A percentile compares a stretch with the other conserved stretches of the same genome.
These are phyloP conservation scores for Liodrosophila aerea DNA, from an alignment of 2,888 invertebrate species.

Conservation along the genomic window DNA sequence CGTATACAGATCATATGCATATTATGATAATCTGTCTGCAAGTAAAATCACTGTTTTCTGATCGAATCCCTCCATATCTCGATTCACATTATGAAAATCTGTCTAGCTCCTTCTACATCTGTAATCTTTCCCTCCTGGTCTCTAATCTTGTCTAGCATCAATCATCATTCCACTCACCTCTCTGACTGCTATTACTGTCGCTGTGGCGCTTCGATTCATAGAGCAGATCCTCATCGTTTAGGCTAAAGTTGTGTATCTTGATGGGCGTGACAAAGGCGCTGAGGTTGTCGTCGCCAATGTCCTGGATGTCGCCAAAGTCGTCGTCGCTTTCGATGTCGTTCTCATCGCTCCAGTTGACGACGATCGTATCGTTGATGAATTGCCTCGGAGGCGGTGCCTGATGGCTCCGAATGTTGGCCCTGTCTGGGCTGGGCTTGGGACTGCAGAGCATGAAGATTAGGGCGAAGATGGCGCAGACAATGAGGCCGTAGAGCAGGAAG, in stretches of 20 bases:
- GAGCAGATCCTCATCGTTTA: conserved; percentile 85
- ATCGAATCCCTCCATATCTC: too few species aligned
- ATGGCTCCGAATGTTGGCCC: conserved; percentile 8
- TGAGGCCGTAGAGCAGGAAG: conserved; percentile 42
- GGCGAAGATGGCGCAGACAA: conserved; percentile 24
- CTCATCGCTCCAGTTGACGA: conserved; percentile 52
- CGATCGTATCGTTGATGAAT: conserved; percentile 65
- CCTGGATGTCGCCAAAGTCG: conserved; percentile 50
- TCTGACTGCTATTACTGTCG: conserved; percentile 55
- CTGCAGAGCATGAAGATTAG: conserved; percentile 35
- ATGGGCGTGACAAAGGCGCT: conserved; percentile 84
- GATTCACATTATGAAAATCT: too few species aligned
- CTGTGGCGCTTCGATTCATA: conserved; percentile 83
- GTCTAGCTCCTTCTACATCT: too few species aligned
- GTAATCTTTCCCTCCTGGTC: too few species aligned
- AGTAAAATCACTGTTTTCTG: too few species aligned
- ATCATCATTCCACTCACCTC: conserved; percentile 44
- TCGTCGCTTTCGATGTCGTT: conserved; percentile 59
- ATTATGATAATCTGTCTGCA: too few species aligned
- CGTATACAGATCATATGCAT: too few species aligned
- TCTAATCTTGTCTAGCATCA: not conserved
- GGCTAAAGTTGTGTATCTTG: conserved; percentile 84
- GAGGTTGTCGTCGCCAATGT: conserved; percentile 67
- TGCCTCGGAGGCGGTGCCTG: conserved; percentile 39
- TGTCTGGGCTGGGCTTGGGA: conserved; percentile 14